phyloP scores from a whole-genome alignment of 2,888 invertebrate species.

The Eupithecia inturbata region DNA sequence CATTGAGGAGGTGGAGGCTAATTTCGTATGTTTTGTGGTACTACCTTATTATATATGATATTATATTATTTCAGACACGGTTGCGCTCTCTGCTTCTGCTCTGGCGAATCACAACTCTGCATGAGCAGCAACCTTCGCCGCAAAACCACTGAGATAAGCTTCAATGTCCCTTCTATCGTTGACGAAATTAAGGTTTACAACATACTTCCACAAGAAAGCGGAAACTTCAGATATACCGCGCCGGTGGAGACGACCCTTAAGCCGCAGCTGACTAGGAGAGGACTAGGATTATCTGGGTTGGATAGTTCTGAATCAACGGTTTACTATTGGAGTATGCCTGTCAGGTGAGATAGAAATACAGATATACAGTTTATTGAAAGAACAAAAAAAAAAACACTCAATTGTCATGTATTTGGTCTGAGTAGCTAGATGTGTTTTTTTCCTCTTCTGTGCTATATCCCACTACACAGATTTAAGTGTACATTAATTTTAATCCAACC shows the following conservation, averaged over 20 bases:
- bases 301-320: constrained; percentile 81
- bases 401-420: not conserved
- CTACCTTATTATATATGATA: not conserved
- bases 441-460: too few relatives aligned
- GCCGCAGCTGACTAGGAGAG: constrained; percentile 83
- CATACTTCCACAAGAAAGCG: constrained; percentile 58
- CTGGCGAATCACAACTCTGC: constrained; percentile 93
- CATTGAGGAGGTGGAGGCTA: not conserved
- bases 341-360: constrained; percentile 74
- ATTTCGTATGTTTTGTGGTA: not conserved
- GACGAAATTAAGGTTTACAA: constrained; percentile 67
- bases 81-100: constrained; percentile 98
- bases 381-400: too few relatives aligned
- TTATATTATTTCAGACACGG: constrained; percentile 84
- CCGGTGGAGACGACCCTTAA: constrained; percentile 61
- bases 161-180: constrained; percentile 71
- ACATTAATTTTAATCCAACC: not conserved
- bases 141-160: constrained; percentile 72
- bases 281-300: constrained; percentile 84
- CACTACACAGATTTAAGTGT: not conserved
- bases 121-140: constrained; percentile 91
- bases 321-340: constrained; percentile 94
- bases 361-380: too few relatives aligned
- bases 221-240: constrained; percentile 63
- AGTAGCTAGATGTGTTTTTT: not conserved